Evolutionary conservation across 2,797 vertebrate genomes (phyloP).

Genomic region (Somateria mollissima): DNA sequence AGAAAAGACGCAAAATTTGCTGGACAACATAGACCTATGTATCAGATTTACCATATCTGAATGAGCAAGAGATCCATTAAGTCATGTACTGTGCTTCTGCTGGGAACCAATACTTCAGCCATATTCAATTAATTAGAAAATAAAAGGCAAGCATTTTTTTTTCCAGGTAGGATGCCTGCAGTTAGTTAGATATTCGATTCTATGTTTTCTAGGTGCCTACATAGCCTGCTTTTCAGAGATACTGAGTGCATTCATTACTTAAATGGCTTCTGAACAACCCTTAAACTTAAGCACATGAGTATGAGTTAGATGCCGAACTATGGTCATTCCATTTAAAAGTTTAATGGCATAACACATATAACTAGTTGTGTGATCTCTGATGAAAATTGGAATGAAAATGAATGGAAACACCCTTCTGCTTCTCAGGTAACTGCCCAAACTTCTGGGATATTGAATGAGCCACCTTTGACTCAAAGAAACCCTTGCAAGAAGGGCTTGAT

Average conservation of each 20-base stretch:
- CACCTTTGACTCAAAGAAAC: background rate
- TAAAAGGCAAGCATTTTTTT: background rate
- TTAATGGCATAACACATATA: background rate
- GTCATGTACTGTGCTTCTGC: background rate
- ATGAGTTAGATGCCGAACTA: background rate
- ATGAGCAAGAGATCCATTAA: background rate
- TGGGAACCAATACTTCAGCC: background rate
- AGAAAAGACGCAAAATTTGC: background rate
- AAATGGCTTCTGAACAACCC: background rate
- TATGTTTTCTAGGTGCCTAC: background rate
- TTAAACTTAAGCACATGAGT: background rate
- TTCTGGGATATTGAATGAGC: background rate
- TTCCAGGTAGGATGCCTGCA: background rate
- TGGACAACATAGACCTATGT: background rate
- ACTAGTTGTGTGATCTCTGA: background rate
- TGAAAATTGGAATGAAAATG: background rate
- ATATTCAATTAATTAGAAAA: background rate
- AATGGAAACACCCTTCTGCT: background rate
- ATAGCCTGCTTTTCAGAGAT: background rate
- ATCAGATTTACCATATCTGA: background rate
- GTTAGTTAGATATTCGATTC: background rate
- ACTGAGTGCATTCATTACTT: background rate
- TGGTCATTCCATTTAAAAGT: background rate
- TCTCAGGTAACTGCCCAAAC: background rate
- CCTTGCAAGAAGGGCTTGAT: background rate